Evolutionary conservation across 1,140 invertebrate species (phyloP).

Genomic region (Cecropterus lyciades): DNA sequence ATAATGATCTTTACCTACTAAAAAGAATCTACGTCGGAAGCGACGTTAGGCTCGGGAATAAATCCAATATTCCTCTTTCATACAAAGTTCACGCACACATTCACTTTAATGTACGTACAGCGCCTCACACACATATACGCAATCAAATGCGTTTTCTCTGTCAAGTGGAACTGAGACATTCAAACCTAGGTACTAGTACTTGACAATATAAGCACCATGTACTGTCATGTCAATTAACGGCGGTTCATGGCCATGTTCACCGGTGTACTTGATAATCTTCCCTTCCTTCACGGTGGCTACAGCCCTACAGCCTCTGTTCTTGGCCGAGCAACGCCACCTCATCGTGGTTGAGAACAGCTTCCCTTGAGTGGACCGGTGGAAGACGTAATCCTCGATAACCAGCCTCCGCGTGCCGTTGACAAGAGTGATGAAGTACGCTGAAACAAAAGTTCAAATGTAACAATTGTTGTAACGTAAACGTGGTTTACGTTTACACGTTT

Average conservation of each 20-base stretch:
- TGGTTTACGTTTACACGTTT: too few species aligned
- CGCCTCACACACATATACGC: too few species aligned
- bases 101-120: too few species aligned
- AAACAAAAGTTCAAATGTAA: neutral
- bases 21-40: too few species aligned
- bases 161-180: too few species aligned
- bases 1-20: too few species aligned
- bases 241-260: constrained; percentile 21
- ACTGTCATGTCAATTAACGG: constrained; percentile 25
- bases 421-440: constrained; percentile 32
- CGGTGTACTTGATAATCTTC: constrained; percentile 28
- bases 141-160: too few species aligned
- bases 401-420: constrained; percentile 19
- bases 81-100: too few species aligned
- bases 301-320: constrained; percentile 26
- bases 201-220: constrained; percentile 31
- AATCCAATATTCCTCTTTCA: too few species aligned
- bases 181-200: constrained; percentile 3
- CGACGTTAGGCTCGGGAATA: too few species aligned
- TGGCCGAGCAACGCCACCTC: constrained; percentile 24
- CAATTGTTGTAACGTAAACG: neutral
- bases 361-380: constrained; percentile 22
- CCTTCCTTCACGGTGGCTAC: constrained; percentile 28
- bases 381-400: constrained; percentile 31
- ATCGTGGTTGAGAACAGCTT: constrained; percentile 21